Percentiles rank a stretch among this genome's conserved stretches.
These are phyloP conservation scores for Trimorus sp. DNA, from an alignment of 2,888 invertebrate genomes.

Conservation along the genomic window DNA sequence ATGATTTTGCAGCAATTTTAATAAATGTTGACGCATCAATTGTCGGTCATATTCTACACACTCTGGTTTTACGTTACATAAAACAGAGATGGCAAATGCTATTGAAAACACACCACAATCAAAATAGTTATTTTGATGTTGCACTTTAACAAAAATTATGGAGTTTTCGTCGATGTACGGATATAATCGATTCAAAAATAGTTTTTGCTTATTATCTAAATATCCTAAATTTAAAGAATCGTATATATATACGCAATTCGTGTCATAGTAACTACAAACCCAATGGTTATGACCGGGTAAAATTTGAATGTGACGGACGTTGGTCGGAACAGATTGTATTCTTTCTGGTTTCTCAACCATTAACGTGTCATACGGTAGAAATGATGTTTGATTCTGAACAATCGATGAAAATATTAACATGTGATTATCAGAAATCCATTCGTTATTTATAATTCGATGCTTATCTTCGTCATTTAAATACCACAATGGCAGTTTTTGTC, in stretches of 20 bases:
- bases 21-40: conserved; percentile 10
- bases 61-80: conserved; percentile 8
- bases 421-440: neutral
- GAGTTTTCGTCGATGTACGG: neutral
- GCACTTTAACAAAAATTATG: neutral
- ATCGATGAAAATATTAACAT: neutral
- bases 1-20: neutral
- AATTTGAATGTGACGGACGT: no score
- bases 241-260: neutral
- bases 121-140: conserved; percentile 11
- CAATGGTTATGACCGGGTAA: neutral
- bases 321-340: no score
- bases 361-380: no score
- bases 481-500: no score
- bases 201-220: neutral
- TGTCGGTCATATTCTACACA: neutral
- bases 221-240: conserved; percentile 2
- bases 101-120: conserved; percentile 27
- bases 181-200: neutral
- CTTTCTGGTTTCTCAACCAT: no score
- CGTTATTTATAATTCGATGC: no score
- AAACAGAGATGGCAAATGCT: conserved; percentile 8
- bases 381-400: no score
- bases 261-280: conserved; percentile 2
- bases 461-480: no score